A percentile compares a stretch with the other conserved stretches of the same genome.
Conservation (phyloP, 2,797 vertebrate species). For the Telmatherina bonti region DNA sequence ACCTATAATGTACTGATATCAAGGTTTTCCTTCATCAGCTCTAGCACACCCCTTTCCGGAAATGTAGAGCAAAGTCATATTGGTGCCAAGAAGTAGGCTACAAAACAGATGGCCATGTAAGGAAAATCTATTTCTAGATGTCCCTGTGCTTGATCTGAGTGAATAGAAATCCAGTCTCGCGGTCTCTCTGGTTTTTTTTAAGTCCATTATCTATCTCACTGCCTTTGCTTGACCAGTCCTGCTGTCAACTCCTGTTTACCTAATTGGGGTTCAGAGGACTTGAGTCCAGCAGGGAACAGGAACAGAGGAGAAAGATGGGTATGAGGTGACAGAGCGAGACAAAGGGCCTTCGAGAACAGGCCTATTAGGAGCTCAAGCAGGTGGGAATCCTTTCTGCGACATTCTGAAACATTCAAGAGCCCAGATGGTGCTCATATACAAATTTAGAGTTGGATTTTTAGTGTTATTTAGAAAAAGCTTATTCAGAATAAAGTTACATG, state of each 20-base stretch:
- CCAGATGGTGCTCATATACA: neutral
- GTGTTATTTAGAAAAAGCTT: too few relatives aligned
- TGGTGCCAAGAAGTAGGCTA: neutral
- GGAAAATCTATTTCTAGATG: conserved; percentile 4
- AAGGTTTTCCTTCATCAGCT: neutral
- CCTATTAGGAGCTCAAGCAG: conserved; percentile 44
- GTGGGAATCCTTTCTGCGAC: conserved; percentile 34
- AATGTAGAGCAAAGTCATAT: neutral
- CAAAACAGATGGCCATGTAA: conserved; percentile 1
- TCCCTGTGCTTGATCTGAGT: conserved; percentile 12
- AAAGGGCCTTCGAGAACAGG: conserved; percentile 46
- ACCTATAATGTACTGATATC: neutral
- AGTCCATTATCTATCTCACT: conserved; percentile 41
- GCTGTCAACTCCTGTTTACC: conserved; percentile 74
- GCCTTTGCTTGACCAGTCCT: conserved; percentile 57
- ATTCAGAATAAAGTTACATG: neutral
- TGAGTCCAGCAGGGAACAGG: conserved; percentile 40
- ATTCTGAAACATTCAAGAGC: neutral
- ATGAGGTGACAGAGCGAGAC: conserved; percentile 29
- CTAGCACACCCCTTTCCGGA: neutral
- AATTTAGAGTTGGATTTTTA: conserved; percentile 4
- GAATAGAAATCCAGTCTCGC: conserved; percentile 19
- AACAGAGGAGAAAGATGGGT: conserved; percentile 24
- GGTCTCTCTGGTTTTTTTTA: neutral
- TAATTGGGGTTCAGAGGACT: conserved; percentile 76